These are phyloP conservation scores for Erethizon dorsatum DNA, from an alignment of 2,797 vertebrate genomes.

Conservation along the genomic window DNA sequence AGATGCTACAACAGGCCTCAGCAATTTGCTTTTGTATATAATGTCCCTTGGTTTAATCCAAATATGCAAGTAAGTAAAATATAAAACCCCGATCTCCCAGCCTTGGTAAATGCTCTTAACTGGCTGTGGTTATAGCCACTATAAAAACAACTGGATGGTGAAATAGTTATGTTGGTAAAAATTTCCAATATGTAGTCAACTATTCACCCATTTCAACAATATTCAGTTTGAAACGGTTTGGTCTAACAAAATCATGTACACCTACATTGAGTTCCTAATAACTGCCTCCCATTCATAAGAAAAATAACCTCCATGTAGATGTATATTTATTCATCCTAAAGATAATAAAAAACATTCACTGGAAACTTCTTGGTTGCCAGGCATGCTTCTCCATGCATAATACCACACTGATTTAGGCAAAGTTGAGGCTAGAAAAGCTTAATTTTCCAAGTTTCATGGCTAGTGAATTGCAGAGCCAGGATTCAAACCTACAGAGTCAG, in stretches of 20 bases:
- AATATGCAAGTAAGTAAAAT: conserved; percentile 42
- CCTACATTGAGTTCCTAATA: neutral
- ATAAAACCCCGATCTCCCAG: conserved; percentile 21
- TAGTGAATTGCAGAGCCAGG: neutral
- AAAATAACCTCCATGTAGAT: conserved; percentile 30
- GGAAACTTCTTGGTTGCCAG: neutral
- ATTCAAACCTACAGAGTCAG: neutral
- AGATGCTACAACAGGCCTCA: conserved; percentile 27
- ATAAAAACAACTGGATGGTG: conserved; percentile 30
- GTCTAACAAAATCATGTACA: conserved; percentile 14
- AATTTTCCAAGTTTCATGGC: neutral
- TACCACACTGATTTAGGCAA: neutral
- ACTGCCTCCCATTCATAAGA: neutral
- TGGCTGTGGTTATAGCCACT: neutral
- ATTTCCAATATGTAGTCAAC: neutral
- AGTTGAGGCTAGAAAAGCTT: conserved; percentile 1
- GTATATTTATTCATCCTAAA: neutral
- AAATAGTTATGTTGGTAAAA: conserved; percentile 33
- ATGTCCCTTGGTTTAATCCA: conserved; percentile 48
- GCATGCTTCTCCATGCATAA: neutral
- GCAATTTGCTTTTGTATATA: conserved; percentile 38
- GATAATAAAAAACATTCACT: conserved; percentile 32
- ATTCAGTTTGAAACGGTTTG: conserved; percentile 21
- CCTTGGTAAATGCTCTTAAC: neutral
- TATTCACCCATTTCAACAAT: conserved; percentile 30